Percentiles rank a stretch among this genome's conserved stretches.
Evolutionary conservation across 2,113 vertebrate species (phyloP).

Genomic region (Campylomormyrus tamandua): DNA sequence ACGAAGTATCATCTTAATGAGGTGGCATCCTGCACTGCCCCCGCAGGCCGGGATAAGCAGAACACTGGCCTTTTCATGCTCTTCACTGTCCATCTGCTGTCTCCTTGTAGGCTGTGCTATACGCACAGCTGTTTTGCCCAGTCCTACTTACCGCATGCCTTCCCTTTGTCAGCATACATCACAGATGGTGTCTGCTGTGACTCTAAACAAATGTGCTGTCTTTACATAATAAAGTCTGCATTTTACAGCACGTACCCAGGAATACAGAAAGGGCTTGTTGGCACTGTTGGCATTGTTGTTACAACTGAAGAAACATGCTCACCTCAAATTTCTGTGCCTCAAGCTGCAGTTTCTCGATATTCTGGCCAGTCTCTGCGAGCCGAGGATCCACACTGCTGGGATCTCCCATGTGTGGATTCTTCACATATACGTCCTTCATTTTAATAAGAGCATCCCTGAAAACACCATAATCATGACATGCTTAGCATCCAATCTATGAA

Average conservation of each 20-base stretch:
- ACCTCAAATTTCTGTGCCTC: slow-evolving; percentile 87
- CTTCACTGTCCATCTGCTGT: neutral
- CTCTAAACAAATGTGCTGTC: neutral
- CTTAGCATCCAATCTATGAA: neutral
- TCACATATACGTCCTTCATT: slow-evolving; percentile 90
- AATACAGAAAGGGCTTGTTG: neutral
- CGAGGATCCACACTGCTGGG: slow-evolving; percentile 77
- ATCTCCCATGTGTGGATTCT: slow-evolving; percentile 91
- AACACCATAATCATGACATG: neutral
- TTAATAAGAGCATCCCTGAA: slow-evolving; percentile 85
- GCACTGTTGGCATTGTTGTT: too few relatives aligned
- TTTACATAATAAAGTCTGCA: neutral
- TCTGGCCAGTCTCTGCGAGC: slow-evolving; percentile 76
- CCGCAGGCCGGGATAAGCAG: neutral
- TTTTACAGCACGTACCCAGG: neutral
- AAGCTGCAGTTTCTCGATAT: slow-evolving; percentile 73
- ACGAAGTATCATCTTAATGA: neutral
- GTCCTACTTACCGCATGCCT: neutral
- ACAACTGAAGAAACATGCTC: slow-evolving; percentile 6
- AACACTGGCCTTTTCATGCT: neutral
- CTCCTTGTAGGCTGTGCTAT: neutral
- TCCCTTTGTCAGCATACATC: neutral
- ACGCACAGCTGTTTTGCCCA: neutral
- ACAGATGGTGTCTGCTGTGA: neutral
- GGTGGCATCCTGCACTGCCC: neutral